These are phyloP conservation scores for Propithecus deckenii DNA, from an alignment of 2,797 vertebrate genomes.

Conservation along the genomic window DNA sequence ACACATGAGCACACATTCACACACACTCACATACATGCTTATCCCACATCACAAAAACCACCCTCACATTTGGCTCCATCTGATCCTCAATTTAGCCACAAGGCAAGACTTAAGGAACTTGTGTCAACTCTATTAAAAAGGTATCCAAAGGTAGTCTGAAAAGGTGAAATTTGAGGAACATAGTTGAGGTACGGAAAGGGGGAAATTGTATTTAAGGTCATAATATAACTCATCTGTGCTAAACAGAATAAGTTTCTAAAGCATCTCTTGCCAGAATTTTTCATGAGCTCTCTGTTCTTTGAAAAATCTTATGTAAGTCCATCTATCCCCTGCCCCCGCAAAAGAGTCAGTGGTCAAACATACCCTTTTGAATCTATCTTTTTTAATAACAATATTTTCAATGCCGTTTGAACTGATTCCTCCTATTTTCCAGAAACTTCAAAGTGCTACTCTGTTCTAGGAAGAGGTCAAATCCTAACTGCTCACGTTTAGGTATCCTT, in stretches of 20 bases:
- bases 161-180: slow-evolving; percentile 42
- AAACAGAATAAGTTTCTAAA: not conserved
- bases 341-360: not conserved
- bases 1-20: slow-evolving; percentile 47
- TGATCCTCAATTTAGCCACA: slow-evolving; percentile 37
- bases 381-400: not conserved
- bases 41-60: slow-evolving; percentile 76
- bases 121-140: slow-evolving; percentile 44
- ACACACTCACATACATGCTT: slow-evolving; percentile 12
- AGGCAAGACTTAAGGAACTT: slow-evolving; percentile 46
- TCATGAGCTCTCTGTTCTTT: not conserved
- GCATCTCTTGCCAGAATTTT: not conserved
- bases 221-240: slow-evolving; percentile 35
- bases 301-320: not conserved
- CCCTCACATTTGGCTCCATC: slow-evolving; percentile 12
- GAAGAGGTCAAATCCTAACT: not conserved
- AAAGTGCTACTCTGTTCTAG: not conserved
- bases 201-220: slow-evolving; percentile 46
- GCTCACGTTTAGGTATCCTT: not conserved
- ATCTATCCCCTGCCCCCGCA: not conserved
- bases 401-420: not conserved
- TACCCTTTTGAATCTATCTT: not conserved
- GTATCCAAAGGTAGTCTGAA: slow-evolving; percentile 25
- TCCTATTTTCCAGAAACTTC: not conserved
- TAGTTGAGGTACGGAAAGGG: not conserved